phyloP scores from a whole-genome alignment of 2,113 vertebrate genomes.

The Conger conger region DNA sequence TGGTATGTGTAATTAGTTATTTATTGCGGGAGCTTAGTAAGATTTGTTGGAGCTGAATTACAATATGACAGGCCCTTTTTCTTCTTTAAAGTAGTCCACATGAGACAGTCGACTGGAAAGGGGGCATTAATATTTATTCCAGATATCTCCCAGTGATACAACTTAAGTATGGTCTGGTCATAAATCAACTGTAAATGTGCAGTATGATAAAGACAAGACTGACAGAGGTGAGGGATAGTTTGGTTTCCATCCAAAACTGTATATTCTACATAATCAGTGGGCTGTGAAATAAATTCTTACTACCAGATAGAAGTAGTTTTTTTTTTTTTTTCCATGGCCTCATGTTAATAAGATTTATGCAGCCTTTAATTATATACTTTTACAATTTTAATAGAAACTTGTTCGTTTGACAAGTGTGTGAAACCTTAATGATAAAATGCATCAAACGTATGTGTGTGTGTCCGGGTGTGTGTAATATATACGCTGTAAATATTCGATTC shows the following conservation, averaged over 20 bases:
- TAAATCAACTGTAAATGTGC: neutral
- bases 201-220: neutral
- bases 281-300: neutral
- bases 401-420: neutral
- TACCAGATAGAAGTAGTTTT: neutral
- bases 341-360: neutral
- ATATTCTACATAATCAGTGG: neutral
- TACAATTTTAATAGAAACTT: neutral
- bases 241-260: neutral
- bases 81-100: neutral
- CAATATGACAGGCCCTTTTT: no score
- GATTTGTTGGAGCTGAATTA: neutral
- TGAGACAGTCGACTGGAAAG: neutral
- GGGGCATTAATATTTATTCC: neutral
- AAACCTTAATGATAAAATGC: neutral
- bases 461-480: neutral
- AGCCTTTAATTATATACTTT: neutral
- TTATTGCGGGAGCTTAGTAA: neutral
- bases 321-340: neutral
- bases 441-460: neutral
- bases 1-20: neutral
- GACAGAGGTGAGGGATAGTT: neutral
- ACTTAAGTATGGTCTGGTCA: neutral
- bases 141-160: neutral
- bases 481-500: neutral